phyloP scores from a whole-genome alignment of 2,797 vertebrate genomes.

The Bradypus variegatus region DNA sequence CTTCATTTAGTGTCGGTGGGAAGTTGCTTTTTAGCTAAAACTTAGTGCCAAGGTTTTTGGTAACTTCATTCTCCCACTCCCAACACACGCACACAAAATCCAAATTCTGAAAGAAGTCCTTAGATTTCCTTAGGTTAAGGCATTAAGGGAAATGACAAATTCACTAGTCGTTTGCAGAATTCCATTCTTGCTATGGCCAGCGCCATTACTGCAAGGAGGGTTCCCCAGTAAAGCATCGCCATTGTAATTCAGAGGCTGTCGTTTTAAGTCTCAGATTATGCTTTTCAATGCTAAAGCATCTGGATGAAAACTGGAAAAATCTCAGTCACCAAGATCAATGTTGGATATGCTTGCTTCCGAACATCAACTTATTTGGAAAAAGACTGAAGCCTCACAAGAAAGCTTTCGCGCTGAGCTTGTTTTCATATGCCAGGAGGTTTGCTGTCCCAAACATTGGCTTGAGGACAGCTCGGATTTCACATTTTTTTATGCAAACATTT shows the following conservation, averaged over 20 bases:
- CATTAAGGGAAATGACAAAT: neutral
- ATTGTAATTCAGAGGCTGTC: neutral
- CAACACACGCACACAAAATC: neutral
- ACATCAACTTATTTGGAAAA: neutral
- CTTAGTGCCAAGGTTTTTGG: neutral
- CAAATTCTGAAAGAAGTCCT: neutral
- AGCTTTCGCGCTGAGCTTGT: neutral
- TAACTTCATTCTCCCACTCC: neutral
- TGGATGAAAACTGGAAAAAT: too few relatives aligned
- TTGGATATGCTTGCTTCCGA: neutral
- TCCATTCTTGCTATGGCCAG: neutral
- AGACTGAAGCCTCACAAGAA: neutral
- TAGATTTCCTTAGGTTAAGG: neutral
- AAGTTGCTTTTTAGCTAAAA: neutral
- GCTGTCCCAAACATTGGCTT: neutral
- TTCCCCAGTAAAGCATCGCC: too few relatives aligned
- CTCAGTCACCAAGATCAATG: rapidly evolving
- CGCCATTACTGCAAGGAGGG: rapidly evolving
- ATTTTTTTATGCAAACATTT: neutral
- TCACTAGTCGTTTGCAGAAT: neutral
- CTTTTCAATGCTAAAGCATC: neutral
- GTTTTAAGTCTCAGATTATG: neutral
- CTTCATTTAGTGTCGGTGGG: neutral
- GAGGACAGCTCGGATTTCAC: neutral
- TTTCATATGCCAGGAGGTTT: too few relatives aligned